Evolutionary conservation across 2,113 vertebrate species (phyloP), one percentile per base, ranked within the genome.

Genomic region (Climacteris rufus): DNA sequence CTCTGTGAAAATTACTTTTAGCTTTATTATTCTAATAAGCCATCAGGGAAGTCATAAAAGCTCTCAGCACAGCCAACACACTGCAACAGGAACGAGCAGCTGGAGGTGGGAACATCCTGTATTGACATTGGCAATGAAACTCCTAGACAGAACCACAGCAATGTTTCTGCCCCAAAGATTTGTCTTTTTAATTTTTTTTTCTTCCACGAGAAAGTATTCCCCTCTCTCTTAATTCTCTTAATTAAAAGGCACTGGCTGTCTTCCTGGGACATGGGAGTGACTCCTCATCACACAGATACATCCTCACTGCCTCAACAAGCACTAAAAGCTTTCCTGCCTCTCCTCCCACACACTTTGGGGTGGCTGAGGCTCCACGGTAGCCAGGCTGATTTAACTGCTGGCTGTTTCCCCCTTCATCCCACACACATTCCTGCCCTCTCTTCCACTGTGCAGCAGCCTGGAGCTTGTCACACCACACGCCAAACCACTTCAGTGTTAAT

Each of bases 391-490:
- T 82, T 56, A 87, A 84, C 94, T 85, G 65, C 78, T 76, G 78
- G 56, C 78, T 83, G 13, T 76, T 85, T 87, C 74, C 68, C 74
- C 39, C 49, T 82, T 60, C 65, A 79, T 85, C 90, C 92, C 75
- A 93, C 88, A 71, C 70, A 94, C 37, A 68, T 79, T 94, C 90
- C 85, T 87, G 82, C 70, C 53, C 94, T 85, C 49, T 69, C 69
- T 35, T 94, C 57, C 90, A 80, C 77, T 45, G 66, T 50, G 47
- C 47, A 72, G 74, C 87, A 91, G 70, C 49, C 72, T 64, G 37
- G 30, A 84, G 87, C 69, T 84, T 71, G 74, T 64, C 74, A 82
- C 61, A 79, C 74, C 70, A 91, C 47, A 89, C 72, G 82, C 44
- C 40, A 79, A 93, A 82, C 22, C 52, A 64, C 24, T 89, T 53